Percentiles rank a stretch among this genome's conserved stretches.
These are phyloP conservation scores for Enteromius mattozi DNA, from an alignment of 2,797 vertebrate genomes.

Conservation along the genomic window DNA sequence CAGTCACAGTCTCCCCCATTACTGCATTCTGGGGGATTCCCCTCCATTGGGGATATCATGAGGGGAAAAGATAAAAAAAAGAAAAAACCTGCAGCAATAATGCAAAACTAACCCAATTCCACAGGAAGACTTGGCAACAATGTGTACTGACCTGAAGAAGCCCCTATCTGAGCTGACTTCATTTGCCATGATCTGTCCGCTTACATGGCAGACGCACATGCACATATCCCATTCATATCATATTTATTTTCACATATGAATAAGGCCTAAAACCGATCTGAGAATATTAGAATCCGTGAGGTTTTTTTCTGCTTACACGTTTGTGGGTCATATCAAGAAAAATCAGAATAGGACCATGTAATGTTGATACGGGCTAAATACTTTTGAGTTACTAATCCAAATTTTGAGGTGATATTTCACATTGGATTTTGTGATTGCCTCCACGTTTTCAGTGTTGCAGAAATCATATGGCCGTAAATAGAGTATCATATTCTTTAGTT, in stretches of 20 bases:
- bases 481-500: not conserved
- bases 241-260: not conserved
- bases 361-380: not conserved
- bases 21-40: not conserved
- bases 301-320: not conserved
- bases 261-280: not conserved
- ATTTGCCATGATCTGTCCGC: not conserved
- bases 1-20: not conserved
- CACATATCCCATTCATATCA: not conserved
- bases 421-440: not conserved
- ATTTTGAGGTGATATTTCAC: not conserved
- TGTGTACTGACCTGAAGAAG: too few species aligned
- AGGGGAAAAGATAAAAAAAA: not conserved
- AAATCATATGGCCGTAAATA: not conserved
- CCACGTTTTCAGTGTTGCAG: not conserved
- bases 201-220: not conserved
- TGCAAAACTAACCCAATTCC: not conserved
- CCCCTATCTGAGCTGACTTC: not conserved
- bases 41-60: not conserved
- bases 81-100: not conserved
- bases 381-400: not conserved
- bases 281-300: not conserved
- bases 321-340: not conserved
- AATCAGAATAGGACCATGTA: not conserved
- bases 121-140: not conserved